phyloP scores from a whole-genome alignment of 1,140 invertebrate genomes.

The Medauroidea extradentata region DNA sequence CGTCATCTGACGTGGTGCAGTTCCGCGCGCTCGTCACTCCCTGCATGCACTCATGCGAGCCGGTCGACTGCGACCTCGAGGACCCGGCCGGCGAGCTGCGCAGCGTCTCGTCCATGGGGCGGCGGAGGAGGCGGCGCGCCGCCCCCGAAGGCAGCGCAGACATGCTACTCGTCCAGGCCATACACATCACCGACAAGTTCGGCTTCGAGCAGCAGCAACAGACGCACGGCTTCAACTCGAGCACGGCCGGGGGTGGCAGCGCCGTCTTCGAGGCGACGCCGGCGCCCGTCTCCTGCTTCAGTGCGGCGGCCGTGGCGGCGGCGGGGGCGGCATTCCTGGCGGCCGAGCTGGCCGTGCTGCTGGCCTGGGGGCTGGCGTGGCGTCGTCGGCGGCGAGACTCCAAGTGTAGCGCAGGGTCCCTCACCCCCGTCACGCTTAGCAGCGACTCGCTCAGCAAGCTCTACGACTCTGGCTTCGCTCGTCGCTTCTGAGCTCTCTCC shows the following conservation, averaged over 20 bases:
- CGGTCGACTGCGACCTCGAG: conserved; percentile 77
- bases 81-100: conserved; percentile 74
- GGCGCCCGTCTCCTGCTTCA: conserved; percentile 63
- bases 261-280: conserved; percentile 43
- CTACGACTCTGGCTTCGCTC: conserved; percentile 77
- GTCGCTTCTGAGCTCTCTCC: conserved; percentile 73
- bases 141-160: conserved; percentile 58
- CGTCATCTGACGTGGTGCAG: conserved; percentile 89
- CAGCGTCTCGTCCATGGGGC: conserved; percentile 75
- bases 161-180: conserved; percentile 81
- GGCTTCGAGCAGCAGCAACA: conserved; percentile 59
- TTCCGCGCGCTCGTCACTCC: conserved; percentile 91
- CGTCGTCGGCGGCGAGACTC: conserved; percentile 64
- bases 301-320: conserved; percentile 69
- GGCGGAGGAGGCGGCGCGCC: conserved; percentile 53
- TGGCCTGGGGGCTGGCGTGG: conserved; percentile 79
- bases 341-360: conserved; percentile 74
- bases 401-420: conserved; percentile 38
- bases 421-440: conserved; percentile 37
- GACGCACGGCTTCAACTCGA: conserved; percentile 34
- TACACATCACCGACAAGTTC: conserved; percentile 90
- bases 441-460: conserved; percentile 79
- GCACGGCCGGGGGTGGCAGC: conserved; percentile 32
- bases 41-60: conserved; percentile 87
- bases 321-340: conserved; percentile 77